Percentiles rank a stretch among this genome's conserved stretches.
Evolutionary conservation across 2,888 invertebrate genomes (phyloP).

Genomic region (Argyresthia goedartella): DNA sequence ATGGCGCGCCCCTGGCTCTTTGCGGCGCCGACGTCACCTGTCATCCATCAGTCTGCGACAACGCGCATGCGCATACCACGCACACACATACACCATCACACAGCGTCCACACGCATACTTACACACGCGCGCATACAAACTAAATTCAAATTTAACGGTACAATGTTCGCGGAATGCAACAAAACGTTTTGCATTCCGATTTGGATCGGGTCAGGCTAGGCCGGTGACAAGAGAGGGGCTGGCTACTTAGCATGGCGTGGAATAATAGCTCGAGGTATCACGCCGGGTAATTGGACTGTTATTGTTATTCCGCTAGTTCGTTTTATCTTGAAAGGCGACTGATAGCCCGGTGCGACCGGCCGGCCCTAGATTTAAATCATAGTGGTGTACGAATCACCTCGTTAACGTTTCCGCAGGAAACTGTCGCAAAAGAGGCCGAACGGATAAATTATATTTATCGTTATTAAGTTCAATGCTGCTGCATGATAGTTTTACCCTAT

Average conservation of each 20-base stretch:
- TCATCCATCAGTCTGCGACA: slow-evolving; percentile 68
- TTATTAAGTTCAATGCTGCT: too few relatives aligned
- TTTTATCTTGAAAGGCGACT: background rate
- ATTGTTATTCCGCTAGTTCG: slow-evolving; percentile 1
- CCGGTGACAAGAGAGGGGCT: slow-evolving; percentile 44
- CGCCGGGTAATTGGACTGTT: slow-evolving; percentile 3
- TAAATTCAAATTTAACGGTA: slow-evolving; percentile 65
- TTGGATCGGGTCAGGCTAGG: slow-evolving; percentile 30
- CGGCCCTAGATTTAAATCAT: background rate
- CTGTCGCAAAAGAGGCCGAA: too few relatives aligned
- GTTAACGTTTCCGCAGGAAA: too few relatives aligned
- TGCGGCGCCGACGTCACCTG: slow-evolving; percentile 61
- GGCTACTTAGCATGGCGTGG: slow-evolving; percentile 45
- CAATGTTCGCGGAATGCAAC: slow-evolving; percentile 44
- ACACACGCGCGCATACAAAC: slow-evolving; percentile 21
- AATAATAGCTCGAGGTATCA: slow-evolving; percentile 22
- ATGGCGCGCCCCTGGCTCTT: slow-evolving; percentile 33
- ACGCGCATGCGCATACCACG: slow-evolving; percentile 53
- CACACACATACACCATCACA: slow-evolving; percentile 8
- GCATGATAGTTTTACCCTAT: too few relatives aligned
- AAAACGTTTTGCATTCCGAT: slow-evolving; percentile 38
- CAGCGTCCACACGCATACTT: slow-evolving; percentile 20
- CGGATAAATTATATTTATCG: too few relatives aligned
- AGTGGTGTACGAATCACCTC: too few relatives aligned
- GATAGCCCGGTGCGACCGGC: too few relatives aligned